phyloP scores from a whole-genome alignment of 2,888 invertebrate species.

The Caenorhabditis sp. region DNA sequence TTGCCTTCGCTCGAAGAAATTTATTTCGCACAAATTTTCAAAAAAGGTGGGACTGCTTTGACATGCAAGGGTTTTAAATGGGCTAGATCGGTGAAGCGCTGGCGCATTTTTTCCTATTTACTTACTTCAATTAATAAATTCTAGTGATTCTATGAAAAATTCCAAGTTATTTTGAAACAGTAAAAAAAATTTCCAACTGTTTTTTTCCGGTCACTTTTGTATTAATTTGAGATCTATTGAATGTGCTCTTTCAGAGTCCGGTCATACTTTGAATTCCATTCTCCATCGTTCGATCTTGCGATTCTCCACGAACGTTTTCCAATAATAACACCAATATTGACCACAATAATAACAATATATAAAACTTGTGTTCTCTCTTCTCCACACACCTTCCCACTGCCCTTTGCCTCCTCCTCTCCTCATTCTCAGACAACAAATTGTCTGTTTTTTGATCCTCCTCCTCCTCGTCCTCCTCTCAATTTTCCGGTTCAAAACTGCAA shows the following conservation, averaged over 20 bases:
- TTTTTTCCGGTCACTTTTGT: no score
- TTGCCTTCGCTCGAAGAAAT: no score
- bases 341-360: not conserved
- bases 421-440: not conserved
- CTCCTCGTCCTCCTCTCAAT: not conserved
- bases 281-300: not conserved
- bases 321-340: not conserved
- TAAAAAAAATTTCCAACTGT: not conserved
- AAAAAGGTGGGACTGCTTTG: no score
- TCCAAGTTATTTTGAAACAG: not conserved
- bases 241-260: no score
- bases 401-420: constrained; percentile 5
- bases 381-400: constrained; percentile 2
- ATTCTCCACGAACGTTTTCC: not conserved
- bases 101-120: no score
- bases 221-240: no score
- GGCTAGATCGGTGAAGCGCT: no score
- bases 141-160: no score
- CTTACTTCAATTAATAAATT: no score
- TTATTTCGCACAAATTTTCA: no score
- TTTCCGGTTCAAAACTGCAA: constrained; percentile 7
- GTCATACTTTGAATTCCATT: no score
- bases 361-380: not conserved
- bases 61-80: no score
- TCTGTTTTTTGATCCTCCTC: constrained; percentile 9